These are phyloP conservation scores for Helicolenus hilgendorfi DNA, from an alignment of 2,797 vertebrate species.

Conservation along the genomic window DNA sequence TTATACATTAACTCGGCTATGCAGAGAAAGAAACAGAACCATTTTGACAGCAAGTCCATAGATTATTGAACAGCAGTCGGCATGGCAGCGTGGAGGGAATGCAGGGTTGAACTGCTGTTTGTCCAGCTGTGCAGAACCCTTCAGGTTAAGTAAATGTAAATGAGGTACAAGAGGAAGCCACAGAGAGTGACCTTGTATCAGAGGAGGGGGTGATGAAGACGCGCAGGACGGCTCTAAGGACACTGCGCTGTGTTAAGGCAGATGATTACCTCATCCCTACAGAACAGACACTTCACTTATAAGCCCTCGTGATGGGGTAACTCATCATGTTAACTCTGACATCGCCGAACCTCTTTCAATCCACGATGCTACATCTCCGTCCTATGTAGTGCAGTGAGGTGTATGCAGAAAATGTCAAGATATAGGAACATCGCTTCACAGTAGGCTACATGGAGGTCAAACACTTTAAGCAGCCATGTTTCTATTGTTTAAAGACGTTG, in stretches of 20 bases:
- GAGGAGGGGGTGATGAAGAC: conserved; percentile 25
- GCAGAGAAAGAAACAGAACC: conserved; percentile 27
- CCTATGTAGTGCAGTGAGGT: background rate
- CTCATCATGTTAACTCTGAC: conserved; percentile 45
- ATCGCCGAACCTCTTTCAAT: conserved; percentile 8
- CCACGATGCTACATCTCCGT: background rate
- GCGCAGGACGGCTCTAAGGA: background rate
- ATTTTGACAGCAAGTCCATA: conserved; percentile 34
- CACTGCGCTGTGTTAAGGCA: background rate
- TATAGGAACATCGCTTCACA: background rate
- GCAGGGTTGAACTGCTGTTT: conserved; percentile 39
- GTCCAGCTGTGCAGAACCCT: conserved; percentile 63
- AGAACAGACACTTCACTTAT: background rate
- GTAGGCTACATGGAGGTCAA: background rate
- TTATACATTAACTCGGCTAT: conserved; percentile 48
- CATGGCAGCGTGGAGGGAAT: background rate
- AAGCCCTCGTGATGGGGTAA: conserved; percentile 13
- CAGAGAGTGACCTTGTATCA: conserved; percentile 64
- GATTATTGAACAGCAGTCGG: conserved; percentile 51
- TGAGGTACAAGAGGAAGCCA: conserved; percentile 49
- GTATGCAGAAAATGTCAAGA: background rate
- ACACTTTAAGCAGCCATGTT: background rate
- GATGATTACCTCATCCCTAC: conserved; percentile 23
- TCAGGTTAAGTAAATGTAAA: conserved; percentile 69
- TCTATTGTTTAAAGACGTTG: background rate